A percentile compares a stretch with the other conserved stretches of the same genome.
Conservation (phyloP, 2,888 invertebrate genomes). For the Augochlorella aurata region DNA sequence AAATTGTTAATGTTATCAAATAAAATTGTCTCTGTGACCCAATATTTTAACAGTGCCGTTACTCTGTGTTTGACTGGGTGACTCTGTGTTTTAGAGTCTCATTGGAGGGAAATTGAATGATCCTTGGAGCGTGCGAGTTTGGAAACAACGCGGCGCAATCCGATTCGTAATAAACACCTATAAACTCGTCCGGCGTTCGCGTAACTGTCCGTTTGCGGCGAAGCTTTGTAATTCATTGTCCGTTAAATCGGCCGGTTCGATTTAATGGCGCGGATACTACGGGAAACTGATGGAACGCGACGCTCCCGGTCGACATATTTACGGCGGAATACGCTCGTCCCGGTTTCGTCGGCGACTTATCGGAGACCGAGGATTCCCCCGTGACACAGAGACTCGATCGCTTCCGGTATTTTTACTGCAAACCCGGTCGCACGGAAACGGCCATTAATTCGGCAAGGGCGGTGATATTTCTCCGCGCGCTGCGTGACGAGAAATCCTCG, state of each 20-base stretch:
- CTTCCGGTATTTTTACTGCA: slow-evolving; percentile 20
- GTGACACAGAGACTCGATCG: slow-evolving; percentile 12
- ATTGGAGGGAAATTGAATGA: no score
- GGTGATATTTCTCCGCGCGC: slow-evolving; percentile 48
- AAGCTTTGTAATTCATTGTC: slow-evolving; percentile 55
- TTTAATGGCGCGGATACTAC: slow-evolving; percentile 48
- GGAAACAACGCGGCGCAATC: slow-evolving; percentile 4
- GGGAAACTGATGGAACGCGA: slow-evolving; percentile 46
- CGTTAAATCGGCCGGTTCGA: slow-evolving; percentile 53
- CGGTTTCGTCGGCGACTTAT: not conserved
- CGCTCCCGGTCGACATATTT: not conserved
- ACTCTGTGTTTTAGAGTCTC: no score
- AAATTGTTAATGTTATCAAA: no score
- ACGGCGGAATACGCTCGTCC: not conserved
- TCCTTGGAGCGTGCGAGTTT: not conserved
- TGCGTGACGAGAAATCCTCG: slow-evolving; percentile 17
- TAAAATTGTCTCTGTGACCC: no score
- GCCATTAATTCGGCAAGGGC: slow-evolving; percentile 42
- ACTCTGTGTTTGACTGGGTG: no score
- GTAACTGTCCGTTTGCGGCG: slow-evolving; percentile 32
- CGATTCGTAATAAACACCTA: slow-evolving; percentile 41
- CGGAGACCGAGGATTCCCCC: slow-evolving; percentile 3
- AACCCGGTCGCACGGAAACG: slow-evolving; percentile 24
- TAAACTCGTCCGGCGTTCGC: slow-evolving; percentile 42
- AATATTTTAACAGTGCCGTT: no score